Conservation (phyloP, 2,888 invertebrate genomes). For the Drosophila rubida region DNA sequence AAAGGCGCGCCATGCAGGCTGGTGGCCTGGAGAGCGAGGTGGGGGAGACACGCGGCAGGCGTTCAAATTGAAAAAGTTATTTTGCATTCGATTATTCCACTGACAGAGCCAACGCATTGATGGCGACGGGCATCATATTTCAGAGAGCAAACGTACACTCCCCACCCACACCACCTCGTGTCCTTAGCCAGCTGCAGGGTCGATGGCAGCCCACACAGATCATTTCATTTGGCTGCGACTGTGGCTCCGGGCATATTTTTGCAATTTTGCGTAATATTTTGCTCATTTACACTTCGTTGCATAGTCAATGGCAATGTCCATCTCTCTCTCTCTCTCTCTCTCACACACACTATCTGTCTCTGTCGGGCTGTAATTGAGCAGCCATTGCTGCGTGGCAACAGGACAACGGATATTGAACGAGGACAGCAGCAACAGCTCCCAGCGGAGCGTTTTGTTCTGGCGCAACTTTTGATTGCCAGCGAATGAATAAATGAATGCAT, state of each 20-base stretch:
- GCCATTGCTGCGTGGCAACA: constrained; percentile 28
- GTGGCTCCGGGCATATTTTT: constrained; percentile 64
- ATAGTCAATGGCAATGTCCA: constrained; percentile 45
- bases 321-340: constrained; percentile 1
- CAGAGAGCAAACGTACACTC: constrained; percentile 7
- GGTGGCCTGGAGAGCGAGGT: constrained; percentile 8
- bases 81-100: constrained; percentile 76
- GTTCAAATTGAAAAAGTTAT: constrained; percentile 73
- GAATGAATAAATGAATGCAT: constrained; percentile 39
- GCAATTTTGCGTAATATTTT: constrained; percentile 74
- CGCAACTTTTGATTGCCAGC: constrained; percentile 68
- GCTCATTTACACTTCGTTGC: constrained; percentile 77
- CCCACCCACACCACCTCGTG: background rate
- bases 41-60: constrained; percentile 41
- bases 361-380: constrained; percentile 50
- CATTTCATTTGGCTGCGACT: constrained; percentile 61
- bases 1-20: background rate
- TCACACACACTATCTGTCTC: background rate
- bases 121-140: constrained; percentile 41
- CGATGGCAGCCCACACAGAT: constrained; percentile 30
- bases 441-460: constrained; percentile 60
- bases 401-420: constrained; percentile 32
- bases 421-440: constrained; percentile 57
- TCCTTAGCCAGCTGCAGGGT: constrained; percentile 5
- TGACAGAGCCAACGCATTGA: constrained; percentile 39